Evolutionary conservation across 1,140 invertebrate genomes (phyloP).

Genomic region (Zeugodacus cucurbitae): DNA sequence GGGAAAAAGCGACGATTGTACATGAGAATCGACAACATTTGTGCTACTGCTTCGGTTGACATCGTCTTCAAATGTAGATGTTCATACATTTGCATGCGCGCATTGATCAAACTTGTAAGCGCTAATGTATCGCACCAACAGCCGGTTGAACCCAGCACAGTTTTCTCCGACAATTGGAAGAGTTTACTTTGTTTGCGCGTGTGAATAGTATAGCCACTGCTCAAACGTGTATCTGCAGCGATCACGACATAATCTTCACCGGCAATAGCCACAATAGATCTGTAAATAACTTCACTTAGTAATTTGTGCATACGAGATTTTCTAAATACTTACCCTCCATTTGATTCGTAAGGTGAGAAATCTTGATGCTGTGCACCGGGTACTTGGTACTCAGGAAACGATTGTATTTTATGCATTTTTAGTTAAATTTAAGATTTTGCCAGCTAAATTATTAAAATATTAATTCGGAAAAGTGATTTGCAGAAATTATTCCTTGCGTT

Average conservation of each 20-base stretch:
- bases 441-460: neutral
- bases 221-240: slow-evolving; percentile 92
- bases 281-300: slow-evolving; percentile 55
- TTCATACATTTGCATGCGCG: slow-evolving; percentile 93
- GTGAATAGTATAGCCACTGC: slow-evolving; percentile 89
- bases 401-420: slow-evolving; percentile 53
- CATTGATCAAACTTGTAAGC: slow-evolving; percentile 84
- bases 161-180: slow-evolving; percentile 81
- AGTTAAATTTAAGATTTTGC: neutral
- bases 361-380: slow-evolving; percentile 72
- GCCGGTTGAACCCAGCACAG: slow-evolving; percentile 89
- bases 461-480: neutral
- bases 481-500: slow-evolving; percentile 9
- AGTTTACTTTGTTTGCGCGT: slow-evolving; percentile 89
- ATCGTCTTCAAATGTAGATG: slow-evolving; percentile 96
- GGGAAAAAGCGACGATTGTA: slow-evolving; percentile 99
- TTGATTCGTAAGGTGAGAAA: slow-evolving; percentile 81
- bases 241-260: slow-evolving; percentile 91
- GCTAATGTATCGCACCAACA: slow-evolving; percentile 99
- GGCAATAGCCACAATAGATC: slow-evolving; percentile 91
- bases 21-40: slow-evolving; percentile 95
- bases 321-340: slow-evolving; percentile 74
- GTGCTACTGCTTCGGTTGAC: slow-evolving; percentile 90
- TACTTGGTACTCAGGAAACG: slow-evolving; percentile 75
- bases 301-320: neutral